Evolutionary conservation across 2,113 vertebrate genomes (phyloP).

Genomic region (Semicossyphus pulcher): DNA sequence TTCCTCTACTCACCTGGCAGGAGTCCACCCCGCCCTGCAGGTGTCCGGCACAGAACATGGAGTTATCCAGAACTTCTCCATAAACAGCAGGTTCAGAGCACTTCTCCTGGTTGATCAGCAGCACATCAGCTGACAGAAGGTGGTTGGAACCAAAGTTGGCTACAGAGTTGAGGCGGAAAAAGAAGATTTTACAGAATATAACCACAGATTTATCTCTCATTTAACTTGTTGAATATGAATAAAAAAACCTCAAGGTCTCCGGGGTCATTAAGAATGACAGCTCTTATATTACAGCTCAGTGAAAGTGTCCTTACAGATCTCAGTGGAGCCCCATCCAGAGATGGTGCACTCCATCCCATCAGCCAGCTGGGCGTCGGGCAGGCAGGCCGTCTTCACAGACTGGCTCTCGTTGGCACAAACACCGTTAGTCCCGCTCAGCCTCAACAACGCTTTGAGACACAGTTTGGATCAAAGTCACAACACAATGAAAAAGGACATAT

Average conservation of each 20-base stretch:
- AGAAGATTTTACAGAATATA: neutral
- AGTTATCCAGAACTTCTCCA: slow-evolving; percentile 77
- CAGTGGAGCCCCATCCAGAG: slow-evolving; percentile 93
- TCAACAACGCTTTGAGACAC: slow-evolving; percentile 86
- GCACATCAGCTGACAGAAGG: slow-evolving; percentile 89
- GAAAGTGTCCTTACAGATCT: slow-evolving; percentile 79
- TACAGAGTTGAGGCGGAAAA: slow-evolving; percentile 38
- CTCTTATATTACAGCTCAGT: too few relatives aligned
- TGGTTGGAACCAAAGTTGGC: slow-evolving; percentile 74
- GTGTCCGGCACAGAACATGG: slow-evolving; percentile 93
- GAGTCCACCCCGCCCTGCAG: slow-evolving; percentile 87
- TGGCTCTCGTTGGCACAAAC: slow-evolving; percentile 91
- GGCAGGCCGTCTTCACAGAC: slow-evolving; percentile 89
- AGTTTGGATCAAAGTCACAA: slow-evolving; percentile 1
- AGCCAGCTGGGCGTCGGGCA: slow-evolving; percentile 83
- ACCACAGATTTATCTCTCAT: neutral
- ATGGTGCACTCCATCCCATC: slow-evolving; percentile 88
- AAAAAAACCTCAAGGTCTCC: too few relatives aligned
- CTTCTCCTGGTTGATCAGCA: slow-evolving; percentile 85
- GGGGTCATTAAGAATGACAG: too few relatives aligned
- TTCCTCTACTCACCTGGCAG: slow-evolving; percentile 88
- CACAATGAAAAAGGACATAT: neutral
- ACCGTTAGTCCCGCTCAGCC: slow-evolving; percentile 83
- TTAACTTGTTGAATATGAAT: too few relatives aligned
- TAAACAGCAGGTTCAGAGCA: slow-evolving; percentile 85